These are phyloP conservation scores for Microplitis demolitor DNA, from an alignment of 1,140 invertebrate genomes.

Conservation along the genomic window DNA sequence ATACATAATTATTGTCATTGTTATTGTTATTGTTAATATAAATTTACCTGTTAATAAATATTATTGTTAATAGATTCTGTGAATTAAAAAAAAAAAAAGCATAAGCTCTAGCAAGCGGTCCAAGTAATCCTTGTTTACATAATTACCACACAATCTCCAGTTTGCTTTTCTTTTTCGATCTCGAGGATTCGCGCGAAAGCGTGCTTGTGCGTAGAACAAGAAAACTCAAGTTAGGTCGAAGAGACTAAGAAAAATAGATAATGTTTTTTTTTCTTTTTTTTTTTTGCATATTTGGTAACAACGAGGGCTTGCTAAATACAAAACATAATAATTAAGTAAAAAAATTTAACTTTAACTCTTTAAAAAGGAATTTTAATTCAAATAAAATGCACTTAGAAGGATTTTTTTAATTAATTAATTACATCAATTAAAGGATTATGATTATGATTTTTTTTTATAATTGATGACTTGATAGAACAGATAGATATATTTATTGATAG, in stretches of 20 bases:
- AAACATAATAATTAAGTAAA: constrained; percentile 14
- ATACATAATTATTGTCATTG: too few species aligned
- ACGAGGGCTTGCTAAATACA: constrained; percentile 10
- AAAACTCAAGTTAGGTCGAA: constrained; percentile 39
- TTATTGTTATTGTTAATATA: not conserved
- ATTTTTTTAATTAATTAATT: too few species aligned
- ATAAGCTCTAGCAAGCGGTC: constrained; percentile 35
- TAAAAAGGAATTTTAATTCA: too few species aligned
- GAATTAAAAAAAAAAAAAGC: constrained; percentile 34
- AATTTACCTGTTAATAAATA: constrained; percentile 7
- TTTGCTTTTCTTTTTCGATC: constrained; percentile 38
- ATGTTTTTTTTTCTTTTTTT: constrained; percentile 4
- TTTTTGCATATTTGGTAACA: not conserved
- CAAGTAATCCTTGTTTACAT: constrained; percentile 36
- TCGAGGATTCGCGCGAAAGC: constrained; percentile 39
- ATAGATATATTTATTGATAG: not conserved
- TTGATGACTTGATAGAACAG: too few species aligned
- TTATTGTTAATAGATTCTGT: constrained; percentile 19
- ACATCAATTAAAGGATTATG: too few species aligned
- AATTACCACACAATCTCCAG: constrained; percentile 39
- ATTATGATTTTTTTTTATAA: too few species aligned
- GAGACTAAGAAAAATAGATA: constrained; percentile 24
- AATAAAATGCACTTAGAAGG: too few species aligned
- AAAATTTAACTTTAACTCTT: not conserved
- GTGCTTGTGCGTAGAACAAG: constrained; percentile 39